Conservation (phyloP, 2,797 vertebrate species). For the Novumbra hubbsi region DNA sequence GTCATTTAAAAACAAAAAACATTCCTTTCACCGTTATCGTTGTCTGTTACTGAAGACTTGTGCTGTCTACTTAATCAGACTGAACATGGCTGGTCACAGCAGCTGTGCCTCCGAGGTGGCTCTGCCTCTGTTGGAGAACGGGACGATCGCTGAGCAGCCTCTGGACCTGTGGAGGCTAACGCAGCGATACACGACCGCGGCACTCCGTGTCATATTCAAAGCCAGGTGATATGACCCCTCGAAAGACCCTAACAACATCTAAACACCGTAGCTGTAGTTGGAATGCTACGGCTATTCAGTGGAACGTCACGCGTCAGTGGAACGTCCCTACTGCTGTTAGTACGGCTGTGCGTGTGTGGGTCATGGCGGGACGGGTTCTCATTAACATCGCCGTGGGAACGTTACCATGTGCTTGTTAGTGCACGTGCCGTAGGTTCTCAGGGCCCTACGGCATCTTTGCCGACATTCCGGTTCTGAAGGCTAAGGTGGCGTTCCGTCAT, state of each 20-base stretch:
- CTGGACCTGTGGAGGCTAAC: constrained; percentile 81
- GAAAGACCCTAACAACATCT: neutral
- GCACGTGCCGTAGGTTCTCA: neutral
- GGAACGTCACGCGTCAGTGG: neutral
- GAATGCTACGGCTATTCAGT: neutral
- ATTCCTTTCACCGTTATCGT: no score
- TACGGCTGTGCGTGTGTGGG: neutral
- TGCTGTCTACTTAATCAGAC: constrained; percentile 37
- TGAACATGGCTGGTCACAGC: constrained; percentile 34
- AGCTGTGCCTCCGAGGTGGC: constrained; percentile 78
- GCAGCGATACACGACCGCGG: constrained; percentile 73
- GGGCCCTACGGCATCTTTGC: neutral
- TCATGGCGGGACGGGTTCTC: neutral
- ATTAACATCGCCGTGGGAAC: neutral
- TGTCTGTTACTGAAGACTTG: neutral
- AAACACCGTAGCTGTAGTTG: neutral
- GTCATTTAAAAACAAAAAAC: neutral
- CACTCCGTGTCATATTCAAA: constrained; percentile 71
- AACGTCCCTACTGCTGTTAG: neutral
- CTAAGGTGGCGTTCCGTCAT: neutral
- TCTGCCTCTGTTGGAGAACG: constrained; percentile 89
- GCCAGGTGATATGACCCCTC: constrained; percentile 74
- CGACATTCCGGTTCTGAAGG: neutral
- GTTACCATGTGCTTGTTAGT: constrained; percentile 3
- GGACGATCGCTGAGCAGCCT: constrained; percentile 84